Evolutionary conservation across 2,888 invertebrate species (phyloP), one percentile per base, ranked within the genome.

Genomic region (Plagiodera versicolora): DNA sequence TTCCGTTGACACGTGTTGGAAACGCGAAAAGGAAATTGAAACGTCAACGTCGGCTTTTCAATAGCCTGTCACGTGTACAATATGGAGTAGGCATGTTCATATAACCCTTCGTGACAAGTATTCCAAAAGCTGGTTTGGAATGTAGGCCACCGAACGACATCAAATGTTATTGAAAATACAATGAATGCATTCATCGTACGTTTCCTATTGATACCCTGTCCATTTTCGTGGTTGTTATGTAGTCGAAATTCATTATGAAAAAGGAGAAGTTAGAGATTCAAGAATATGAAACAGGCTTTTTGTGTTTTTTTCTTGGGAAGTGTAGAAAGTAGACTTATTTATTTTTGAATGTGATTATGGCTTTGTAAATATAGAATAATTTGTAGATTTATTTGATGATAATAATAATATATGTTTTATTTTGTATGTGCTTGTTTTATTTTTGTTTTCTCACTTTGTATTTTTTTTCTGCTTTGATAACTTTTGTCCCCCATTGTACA

Each of bases 21-120:
- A 9, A 28, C 17, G 49, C 20, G 24, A 19, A 39, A 51, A 61
- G 63, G 63, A 63, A 65, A 65, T 65, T 63, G 60, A 63, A 65
- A 63, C 58, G 61, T 62, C 62, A 58, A 18, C 50, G 52, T 56
- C 56, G 16, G 52, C 51, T 56, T 56, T 51, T 46, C 4, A 24
- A 24, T 50, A 60, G 45, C 44, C 17, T 24, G 24, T 24, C 24
- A 53, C 28, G 14, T 45, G 35, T 30, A 20, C 53, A 53, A 39
- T 39, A 39, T 39, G 39, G 39, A n/a, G 39, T 39, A 3, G 24
- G 24, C 6, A 24, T 24, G 6, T 24, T 24, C 6, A 24, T 24
- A 24, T 24, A 5, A 6, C 6, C 24, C 24, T 5, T 24, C 24
- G n/a, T n/a, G 4, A 24, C 24, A 24, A 6, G 3, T 24, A 24